Evolutionary conservation across 2,888 invertebrate species (phyloP).

Genomic region (Heliconius ismenius): DNA sequence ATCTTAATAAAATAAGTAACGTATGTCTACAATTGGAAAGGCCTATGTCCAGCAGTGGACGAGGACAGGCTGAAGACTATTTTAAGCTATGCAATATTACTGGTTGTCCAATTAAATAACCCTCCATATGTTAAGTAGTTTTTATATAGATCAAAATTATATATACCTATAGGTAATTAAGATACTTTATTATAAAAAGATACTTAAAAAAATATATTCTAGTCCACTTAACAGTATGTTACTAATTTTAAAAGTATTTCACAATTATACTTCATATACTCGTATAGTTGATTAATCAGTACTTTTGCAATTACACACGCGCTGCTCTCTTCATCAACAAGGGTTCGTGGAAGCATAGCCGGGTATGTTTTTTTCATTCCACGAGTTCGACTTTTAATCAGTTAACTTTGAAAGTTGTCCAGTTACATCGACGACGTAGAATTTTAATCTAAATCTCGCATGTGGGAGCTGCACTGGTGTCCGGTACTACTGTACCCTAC

Average conservation of each 20-base stretch:
- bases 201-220: background rate
- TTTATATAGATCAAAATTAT: no score
- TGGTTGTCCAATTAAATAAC: no score
- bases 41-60: no score
- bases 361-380: constrained; percentile 49
- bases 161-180: no score
- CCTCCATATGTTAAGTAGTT: no score
- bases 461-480: background rate
- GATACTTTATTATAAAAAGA: no score
- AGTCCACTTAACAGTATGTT: background rate
- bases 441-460: constrained; percentile 52
- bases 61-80: no score
- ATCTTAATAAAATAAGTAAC: no score
- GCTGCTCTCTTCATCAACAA: constrained; percentile 33
- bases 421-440: constrained; percentile 54
- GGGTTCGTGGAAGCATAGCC: constrained; percentile 38
- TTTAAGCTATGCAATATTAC: no score
- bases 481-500: background rate
- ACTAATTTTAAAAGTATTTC: no score
- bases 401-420: constrained; percentile 62
- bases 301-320: background rate
- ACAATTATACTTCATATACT: background rate
- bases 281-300: background rate
- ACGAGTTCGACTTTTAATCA: constrained; percentile 64
- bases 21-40: no score